Percentiles rank a stretch among this genome's conserved stretches.
Conservation (phyloP, 2,888 invertebrate genomes). For the Phania funesta region DNA sequence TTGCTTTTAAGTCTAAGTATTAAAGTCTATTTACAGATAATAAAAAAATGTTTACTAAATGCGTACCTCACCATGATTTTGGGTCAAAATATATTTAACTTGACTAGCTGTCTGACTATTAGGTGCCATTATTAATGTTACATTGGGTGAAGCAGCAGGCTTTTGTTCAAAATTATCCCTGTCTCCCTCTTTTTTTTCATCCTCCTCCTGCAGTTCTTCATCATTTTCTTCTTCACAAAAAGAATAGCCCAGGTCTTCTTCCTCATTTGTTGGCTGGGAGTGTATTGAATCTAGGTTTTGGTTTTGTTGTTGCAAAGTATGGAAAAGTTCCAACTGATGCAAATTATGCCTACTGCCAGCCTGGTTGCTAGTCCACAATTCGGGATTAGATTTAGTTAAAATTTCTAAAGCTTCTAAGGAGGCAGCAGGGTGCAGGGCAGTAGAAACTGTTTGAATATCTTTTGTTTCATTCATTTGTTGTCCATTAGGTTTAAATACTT, state of each 20-base stretch:
- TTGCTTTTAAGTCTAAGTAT: constrained; percentile 16
- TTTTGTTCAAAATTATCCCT: not conserved
- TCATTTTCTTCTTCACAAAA: constrained; percentile 73
- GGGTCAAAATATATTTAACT: constrained; percentile 73
- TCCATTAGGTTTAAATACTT: constrained; percentile 28
- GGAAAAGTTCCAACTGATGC: constrained; percentile 71
- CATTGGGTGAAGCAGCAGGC: constrained; percentile 68
- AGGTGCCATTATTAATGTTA: constrained; percentile 64
- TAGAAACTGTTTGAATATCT: not conserved
- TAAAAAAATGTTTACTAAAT: constrained; percentile 66
- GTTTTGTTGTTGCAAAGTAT: constrained; percentile 64
- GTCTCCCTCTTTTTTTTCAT: constrained; percentile 1
- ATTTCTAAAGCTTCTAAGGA: constrained; percentile 75
- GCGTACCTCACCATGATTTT: constrained; percentile 75
- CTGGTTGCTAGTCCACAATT: constrained; percentile 71
- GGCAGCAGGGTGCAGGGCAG: constrained; percentile 74
- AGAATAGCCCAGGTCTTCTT: constrained; percentile 76
- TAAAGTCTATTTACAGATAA: constrained; percentile 52
- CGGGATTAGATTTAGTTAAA: constrained; percentile 75
- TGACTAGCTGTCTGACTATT: constrained; percentile 68
- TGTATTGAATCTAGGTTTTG: constrained; percentile 8
- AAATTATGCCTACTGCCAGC: constrained; percentile 69
- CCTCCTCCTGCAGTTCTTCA: constrained; percentile 63
- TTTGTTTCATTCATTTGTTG: not conserved
- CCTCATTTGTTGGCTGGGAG: constrained; percentile 68